phyloP scores from a whole-genome alignment of 2,113 vertebrate genomes.

The Stegostoma tigrinum region DNA sequence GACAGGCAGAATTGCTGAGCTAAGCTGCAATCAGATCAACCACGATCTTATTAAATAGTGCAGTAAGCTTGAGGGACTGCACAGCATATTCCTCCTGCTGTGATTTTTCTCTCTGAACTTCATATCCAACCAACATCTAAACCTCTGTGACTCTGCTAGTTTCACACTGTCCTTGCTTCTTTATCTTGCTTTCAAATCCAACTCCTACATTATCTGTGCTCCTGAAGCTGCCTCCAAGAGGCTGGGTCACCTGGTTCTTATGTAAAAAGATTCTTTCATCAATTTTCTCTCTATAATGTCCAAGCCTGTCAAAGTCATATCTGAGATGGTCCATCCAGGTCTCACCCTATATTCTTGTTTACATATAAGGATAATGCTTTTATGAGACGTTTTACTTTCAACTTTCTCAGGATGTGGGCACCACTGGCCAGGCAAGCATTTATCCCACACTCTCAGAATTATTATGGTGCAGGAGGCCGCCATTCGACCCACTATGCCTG shows the following conservation, averaged over 20 bases:
- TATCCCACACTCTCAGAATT: neutral
- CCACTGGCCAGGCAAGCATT: neutral
- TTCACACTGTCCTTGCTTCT: neutral
- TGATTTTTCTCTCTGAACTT: neutral
- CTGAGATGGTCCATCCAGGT: too few species aligned
- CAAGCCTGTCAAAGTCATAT: neutral
- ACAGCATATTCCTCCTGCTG: too few species aligned
- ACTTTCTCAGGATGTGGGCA: neutral
- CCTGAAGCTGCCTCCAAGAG: neutral
- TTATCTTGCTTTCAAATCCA: neutral
- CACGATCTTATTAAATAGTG: too few species aligned
- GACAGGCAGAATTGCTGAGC: too few species aligned
- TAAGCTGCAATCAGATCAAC: too few species aligned
- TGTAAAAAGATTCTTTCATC: neutral
- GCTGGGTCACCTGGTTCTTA: neutral
- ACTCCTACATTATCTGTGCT: neutral
- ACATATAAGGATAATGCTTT: too few species aligned
- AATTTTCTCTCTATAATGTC: neutral
- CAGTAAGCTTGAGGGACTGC: too few species aligned
- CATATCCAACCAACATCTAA: neutral
- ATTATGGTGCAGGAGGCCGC: too few species aligned
- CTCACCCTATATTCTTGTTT: too few species aligned
- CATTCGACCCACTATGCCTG: too few species aligned
- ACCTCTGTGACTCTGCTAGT: neutral
- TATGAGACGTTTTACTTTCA: neutral